A percentile compares a stretch with the other conserved stretches of the same genome.
phyloP scores from a whole-genome alignment of 2,113 vertebrate genomes.

The Lota lota region DNA sequence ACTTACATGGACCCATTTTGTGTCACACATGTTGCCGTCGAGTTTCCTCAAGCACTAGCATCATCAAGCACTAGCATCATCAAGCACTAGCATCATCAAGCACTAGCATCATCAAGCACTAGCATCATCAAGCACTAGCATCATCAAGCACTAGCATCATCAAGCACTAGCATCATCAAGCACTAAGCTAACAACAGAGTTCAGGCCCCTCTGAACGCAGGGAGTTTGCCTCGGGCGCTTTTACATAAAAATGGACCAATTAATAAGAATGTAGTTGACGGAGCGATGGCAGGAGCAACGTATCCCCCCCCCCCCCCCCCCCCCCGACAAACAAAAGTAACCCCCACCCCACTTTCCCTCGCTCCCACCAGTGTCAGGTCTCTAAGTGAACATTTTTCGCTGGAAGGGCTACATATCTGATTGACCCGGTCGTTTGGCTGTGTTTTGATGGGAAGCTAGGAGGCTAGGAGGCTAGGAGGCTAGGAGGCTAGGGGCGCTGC shows the following conservation, averaged over 20 bases:
- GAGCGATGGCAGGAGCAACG: slow-evolving; percentile 20
- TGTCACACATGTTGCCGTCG: no score
- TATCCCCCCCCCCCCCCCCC: no score
- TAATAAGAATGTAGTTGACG: slow-evolving; percentile 44
- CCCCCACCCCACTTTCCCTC: background rate
- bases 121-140: no score
- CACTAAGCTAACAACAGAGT: background rate
- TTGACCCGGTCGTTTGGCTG: slow-evolving; percentile 24
- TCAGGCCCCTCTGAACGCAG: slow-evolving; percentile 34
- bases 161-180: no score
- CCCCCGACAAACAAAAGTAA: slow-evolving; percentile 29
- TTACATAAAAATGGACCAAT: slow-evolving; percentile 30
- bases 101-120: no score
- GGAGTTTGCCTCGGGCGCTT: slow-evolving; percentile 20
- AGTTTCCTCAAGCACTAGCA: no score
- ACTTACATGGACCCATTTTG: no score
- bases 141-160: no score
- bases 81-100: no score
- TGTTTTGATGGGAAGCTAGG: slow-evolving; percentile 47
- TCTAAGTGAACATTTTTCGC: slow-evolving; percentile 43
- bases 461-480: slow-evolving; percentile 40
- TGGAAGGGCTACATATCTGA: background rate
- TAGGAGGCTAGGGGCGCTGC: slow-evolving; percentile 34
- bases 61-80: no score
- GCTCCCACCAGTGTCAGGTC: slow-evolving; percentile 26